phyloP scores from a whole-genome alignment of 2,888 invertebrate species.

The Nemotelus pantherinus region DNA sequence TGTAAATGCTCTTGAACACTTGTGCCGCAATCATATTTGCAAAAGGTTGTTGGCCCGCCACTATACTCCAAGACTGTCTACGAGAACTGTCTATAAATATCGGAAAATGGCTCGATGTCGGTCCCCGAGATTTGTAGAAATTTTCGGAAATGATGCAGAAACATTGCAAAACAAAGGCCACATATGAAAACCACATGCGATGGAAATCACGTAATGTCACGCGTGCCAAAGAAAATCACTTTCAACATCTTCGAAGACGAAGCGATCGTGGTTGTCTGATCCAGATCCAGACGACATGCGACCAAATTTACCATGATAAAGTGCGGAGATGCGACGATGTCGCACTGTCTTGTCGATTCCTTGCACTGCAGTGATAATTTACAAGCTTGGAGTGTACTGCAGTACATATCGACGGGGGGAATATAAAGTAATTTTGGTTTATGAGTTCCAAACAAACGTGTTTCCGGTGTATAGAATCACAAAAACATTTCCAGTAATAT shows the following conservation, averaged over 20 bases:
- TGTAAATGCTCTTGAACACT: too few relatives aligned
- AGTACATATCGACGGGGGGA: background rate
- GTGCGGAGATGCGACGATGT: background rate
- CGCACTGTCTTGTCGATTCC: too few relatives aligned
- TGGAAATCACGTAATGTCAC: constrained; percentile 29
- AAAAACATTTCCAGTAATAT: too few relatives aligned
- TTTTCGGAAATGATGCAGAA: constrained; percentile 44
- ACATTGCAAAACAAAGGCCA: constrained; percentile 36
- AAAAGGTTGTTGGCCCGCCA: constrained; percentile 33
- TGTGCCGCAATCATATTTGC: background rate
- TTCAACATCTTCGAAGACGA: constrained; percentile 14
- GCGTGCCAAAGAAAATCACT: constrained; percentile 40
- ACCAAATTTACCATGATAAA: background rate
- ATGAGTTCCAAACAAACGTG: background rate
- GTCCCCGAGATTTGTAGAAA: constrained; percentile 40
- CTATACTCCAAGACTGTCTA: constrained; percentile 19
- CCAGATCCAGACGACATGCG: constrained; percentile 19
- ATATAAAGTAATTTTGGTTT: constrained; percentile 1
- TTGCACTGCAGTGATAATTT: background rate
- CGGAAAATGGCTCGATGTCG: constrained; percentile 24
- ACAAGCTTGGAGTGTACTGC: background rate
- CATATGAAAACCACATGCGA: constrained; percentile 44
- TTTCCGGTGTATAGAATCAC: background rate
- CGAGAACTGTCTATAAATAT: constrained; percentile 19
- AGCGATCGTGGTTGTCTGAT: background rate